Conservation (phyloP, 2,113 vertebrate genomes). For the Coptodon bakossiorum region DNA sequence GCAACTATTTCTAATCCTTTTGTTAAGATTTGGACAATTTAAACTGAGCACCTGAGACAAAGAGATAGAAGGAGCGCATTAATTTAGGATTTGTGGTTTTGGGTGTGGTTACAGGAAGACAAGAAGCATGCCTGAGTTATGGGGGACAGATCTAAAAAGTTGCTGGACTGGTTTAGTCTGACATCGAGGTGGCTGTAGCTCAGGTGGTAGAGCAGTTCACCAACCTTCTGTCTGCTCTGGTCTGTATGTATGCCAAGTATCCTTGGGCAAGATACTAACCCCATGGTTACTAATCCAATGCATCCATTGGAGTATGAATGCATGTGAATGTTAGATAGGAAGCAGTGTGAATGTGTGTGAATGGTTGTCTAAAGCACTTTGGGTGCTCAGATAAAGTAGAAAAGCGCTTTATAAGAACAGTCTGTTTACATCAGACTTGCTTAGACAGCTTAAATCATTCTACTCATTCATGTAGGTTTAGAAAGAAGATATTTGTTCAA, state of each 20-base stretch:
- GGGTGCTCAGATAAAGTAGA: background rate
- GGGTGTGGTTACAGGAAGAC: background rate
- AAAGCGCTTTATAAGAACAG: rapidly evolving
- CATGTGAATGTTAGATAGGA: background rate
- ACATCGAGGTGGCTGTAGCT: background rate
- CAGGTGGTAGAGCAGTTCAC: background rate
- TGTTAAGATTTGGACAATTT: background rate
- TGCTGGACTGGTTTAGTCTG: background rate
- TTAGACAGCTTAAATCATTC: rapidly evolving
- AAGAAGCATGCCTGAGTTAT: rapidly evolving
- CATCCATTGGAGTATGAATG: background rate
- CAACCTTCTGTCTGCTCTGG: background rate
- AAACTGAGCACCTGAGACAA: background rate
- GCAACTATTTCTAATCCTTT: background rate
- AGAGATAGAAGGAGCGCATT: rapidly evolving
- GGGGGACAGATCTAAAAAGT: background rate
- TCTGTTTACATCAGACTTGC: background rate
- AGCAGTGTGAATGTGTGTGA: background rate
- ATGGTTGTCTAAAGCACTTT: background rate
- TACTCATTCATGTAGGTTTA: background rate
- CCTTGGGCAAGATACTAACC: background rate
- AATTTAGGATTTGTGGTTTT: background rate
- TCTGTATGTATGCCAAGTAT: background rate
- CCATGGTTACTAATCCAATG: background rate
- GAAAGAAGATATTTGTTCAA: background rate